Conservation (phyloP, 2,888 invertebrate genomes). For the Nebria salina region DNA sequence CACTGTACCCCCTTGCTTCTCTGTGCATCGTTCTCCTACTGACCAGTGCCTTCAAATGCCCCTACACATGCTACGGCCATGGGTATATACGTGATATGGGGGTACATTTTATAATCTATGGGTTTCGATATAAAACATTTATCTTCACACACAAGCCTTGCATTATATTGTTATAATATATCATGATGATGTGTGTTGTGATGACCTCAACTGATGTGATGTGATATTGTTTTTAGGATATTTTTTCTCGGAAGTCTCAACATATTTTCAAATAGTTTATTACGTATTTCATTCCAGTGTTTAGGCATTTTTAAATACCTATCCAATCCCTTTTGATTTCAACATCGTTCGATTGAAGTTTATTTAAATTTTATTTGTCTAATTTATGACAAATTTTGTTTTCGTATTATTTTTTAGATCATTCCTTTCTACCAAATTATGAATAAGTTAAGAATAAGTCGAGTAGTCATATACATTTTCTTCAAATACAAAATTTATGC, state of each 20-base stretch:
- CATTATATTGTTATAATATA: slow-evolving; percentile 35
- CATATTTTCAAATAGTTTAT: neutral
- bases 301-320: neutral
- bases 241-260: slow-evolving; percentile 25
- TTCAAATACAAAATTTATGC: no score
- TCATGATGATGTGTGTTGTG: slow-evolving; percentile 19
- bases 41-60: neutral
- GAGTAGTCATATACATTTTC: no score
- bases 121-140: slow-evolving; percentile 35
- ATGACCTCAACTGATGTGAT: slow-evolving; percentile 12
- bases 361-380: neutral
- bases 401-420: no score
- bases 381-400: no score
- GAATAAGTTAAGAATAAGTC: no score
- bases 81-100: slow-evolving; percentile 18
- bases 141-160: slow-evolving; percentile 27
- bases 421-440: no score
- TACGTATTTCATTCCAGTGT: neutral
- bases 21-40: neutral
- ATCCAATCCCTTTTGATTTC: neutral
- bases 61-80: slow-evolving; percentile 18
- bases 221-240: slow-evolving; percentile 34
- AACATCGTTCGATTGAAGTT: neutral
- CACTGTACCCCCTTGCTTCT: slow-evolving; percentile 16
- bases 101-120: slow-evolving; percentile 35